Conservation (phyloP, 2,113 vertebrate species). For the Suricata suricatta region DNA sequence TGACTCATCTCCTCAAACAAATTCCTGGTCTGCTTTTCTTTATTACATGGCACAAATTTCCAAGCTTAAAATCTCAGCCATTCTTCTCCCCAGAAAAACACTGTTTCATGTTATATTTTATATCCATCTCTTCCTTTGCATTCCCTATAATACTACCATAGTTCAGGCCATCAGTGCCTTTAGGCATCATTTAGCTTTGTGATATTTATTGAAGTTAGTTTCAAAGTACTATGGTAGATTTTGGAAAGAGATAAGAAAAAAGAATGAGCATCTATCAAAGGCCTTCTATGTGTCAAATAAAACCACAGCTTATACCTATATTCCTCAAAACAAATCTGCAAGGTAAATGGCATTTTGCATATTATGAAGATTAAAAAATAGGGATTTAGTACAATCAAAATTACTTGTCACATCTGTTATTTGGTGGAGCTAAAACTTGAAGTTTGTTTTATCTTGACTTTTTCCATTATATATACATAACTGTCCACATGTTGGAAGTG, state of each 20-base stretch:
- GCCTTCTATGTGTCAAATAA: not conserved
- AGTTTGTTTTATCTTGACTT: not conserved
- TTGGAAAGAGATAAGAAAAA: slow-evolving; percentile 6
- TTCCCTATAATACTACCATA: not conserved
- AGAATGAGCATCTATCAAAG: not conserved
- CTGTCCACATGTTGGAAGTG: not conserved
- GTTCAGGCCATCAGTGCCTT: not conserved
- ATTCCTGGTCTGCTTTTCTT: not conserved
- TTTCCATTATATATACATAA: not conserved
- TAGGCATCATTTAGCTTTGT: slow-evolving; percentile 1
- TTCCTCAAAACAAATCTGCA: slow-evolving; percentile 5
- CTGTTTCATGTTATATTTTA: not conserved
- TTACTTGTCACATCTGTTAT: not conserved
- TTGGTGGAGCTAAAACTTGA: not conserved
- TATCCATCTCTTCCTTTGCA: not conserved
- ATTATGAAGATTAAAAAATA: slow-evolving; percentile 47
- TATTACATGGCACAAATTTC: not conserved
- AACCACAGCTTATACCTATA: not conserved
- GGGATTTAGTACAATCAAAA: slow-evolving; percentile 3
- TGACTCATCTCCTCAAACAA: slow-evolving; percentile 39
- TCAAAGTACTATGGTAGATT: slow-evolving; percentile 8
- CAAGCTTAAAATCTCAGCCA: slow-evolving; percentile 31
- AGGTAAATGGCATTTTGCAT: not conserved
- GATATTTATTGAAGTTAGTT: not conserved
- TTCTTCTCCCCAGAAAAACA: not conserved